These are phyloP conservation scores for Kryptopterus vitreolus DNA, from an alignment of 2,797 vertebrate species.

Conservation along the genomic window DNA sequence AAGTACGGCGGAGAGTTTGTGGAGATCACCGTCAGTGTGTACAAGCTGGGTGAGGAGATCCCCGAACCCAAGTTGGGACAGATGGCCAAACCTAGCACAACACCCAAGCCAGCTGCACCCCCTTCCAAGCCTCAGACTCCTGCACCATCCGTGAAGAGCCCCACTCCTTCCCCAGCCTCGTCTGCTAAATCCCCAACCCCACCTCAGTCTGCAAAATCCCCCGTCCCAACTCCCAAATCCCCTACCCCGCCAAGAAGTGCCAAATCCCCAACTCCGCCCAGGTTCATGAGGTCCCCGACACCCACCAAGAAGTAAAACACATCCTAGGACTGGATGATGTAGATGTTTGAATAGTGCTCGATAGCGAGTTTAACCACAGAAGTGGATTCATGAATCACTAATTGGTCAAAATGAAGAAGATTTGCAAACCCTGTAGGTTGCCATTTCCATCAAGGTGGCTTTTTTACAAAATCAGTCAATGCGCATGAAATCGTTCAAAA, in stretches of 20 bases:
- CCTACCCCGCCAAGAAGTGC: slow-evolving; percentile 62
- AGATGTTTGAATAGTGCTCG: slow-evolving; percentile 58
- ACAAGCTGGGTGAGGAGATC: slow-evolving; percentile 86
- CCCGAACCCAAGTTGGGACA: slow-evolving; percentile 80
- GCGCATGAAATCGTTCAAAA: slow-evolving; percentile 11
- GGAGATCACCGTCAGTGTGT: slow-evolving; percentile 95
- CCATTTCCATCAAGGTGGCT: slow-evolving; percentile 33
- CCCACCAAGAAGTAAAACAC: slow-evolving; percentile 74
- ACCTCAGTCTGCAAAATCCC: slow-evolving; percentile 52
- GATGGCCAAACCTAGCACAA: slow-evolving; percentile 60
- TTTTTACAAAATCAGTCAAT: slow-evolving; percentile 30
- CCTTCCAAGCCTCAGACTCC: slow-evolving; percentile 50
- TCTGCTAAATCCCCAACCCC: slow-evolving; percentile 50
- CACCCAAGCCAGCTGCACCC: slow-evolving; percentile 45
- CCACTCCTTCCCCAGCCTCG: slow-evolving; percentile 50
- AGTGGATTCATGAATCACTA: slow-evolving; percentile 40
- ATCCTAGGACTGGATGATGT: slow-evolving; percentile 31
- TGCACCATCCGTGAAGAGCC: slow-evolving; percentile 45
- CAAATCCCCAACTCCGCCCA: slow-evolving; percentile 57
- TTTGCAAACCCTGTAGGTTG: neutral
- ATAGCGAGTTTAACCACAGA: slow-evolving; percentile 49
- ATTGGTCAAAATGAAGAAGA: neutral
- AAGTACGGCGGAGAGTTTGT: slow-evolving; percentile 97
- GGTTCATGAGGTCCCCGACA: slow-evolving; percentile 62
- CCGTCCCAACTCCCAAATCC: slow-evolving; percentile 61